A percentile compares a stretch with the other conserved stretches of the same genome.
Evolutionary conservation across 1,140 invertebrate genomes (phyloP).

Genomic region (Muscidifurax raptorellus): DNA sequence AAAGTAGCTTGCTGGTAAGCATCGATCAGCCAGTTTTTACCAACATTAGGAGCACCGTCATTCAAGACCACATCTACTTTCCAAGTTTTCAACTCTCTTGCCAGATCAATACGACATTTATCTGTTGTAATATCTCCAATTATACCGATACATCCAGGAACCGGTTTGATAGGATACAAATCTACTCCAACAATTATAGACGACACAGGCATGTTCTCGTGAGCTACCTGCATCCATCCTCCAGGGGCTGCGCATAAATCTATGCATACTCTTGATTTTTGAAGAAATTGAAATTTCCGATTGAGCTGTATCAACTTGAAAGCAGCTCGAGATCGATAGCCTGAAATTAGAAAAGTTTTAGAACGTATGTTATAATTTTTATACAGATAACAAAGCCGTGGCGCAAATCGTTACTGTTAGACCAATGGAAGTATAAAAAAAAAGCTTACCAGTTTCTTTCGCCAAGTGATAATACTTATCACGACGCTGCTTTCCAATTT

Average conservation of each 20-base stretch:
- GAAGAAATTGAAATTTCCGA: constrained; percentile 97
- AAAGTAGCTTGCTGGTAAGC: constrained; percentile 95
- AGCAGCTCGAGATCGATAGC: constrained; percentile 96
- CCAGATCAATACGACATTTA: constrained; percentile 87
- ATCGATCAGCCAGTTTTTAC: constrained; percentile 98
- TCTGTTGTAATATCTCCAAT: constrained; percentile 98
- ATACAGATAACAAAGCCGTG: not conserved
- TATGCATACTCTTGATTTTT: constrained; percentile 95
- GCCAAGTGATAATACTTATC: constrained; percentile 99
- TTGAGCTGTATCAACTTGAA: constrained; percentile 99
- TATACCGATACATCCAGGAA: constrained; percentile 92
- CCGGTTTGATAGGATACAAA: constrained; percentile 95
- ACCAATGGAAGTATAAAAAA: not conserved
- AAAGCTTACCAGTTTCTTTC: constrained; percentile 93
- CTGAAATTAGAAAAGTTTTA: constrained; percentile 73
- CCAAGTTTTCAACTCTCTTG: constrained; percentile 93
- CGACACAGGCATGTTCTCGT: constrained; percentile 98
- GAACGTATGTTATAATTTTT: constrained; percentile 38
- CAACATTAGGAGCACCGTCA: constrained; percentile 99
- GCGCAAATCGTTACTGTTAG: constrained; percentile 23
- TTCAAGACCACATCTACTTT: constrained; percentile 97
- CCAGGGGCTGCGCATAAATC: constrained; percentile 99
- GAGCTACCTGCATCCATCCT: constrained; percentile 99
- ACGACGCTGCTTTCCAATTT: constrained; percentile 97
- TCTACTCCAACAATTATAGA: constrained; percentile 97